These are phyloP conservation scores for Trogon surrucura DNA, from an alignment of 2,113 vertebrate genomes.

Conservation along the genomic window DNA sequence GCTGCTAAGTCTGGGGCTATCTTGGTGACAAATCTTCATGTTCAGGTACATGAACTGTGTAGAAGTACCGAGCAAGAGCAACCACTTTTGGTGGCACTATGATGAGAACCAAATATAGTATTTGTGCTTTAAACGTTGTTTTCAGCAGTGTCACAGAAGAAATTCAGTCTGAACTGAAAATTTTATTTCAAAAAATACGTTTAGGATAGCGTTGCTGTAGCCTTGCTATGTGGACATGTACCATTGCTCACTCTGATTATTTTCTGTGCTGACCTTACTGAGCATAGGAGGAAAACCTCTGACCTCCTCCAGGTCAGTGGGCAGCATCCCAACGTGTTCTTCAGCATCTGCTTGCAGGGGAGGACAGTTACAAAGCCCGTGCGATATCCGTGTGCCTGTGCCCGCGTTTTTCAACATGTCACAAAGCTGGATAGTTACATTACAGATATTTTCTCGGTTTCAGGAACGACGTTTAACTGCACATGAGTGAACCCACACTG, in stretches of 20 bases:
- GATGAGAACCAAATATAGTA: not conserved
- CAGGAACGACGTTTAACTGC: constrained; percentile 25
- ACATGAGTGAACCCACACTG: constrained; percentile 40
- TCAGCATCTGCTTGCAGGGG: not conserved
- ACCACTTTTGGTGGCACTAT: not conserved
- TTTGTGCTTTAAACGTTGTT: not conserved
- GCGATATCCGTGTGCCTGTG: not conserved
- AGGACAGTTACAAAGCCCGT: not conserved
- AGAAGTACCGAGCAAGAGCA: not conserved
- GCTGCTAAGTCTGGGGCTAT: not conserved
- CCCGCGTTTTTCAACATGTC: not conserved
- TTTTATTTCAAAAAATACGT: not conserved
- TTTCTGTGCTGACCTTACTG: not conserved
- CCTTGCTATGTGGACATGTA: not conserved
- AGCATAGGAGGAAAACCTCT: not conserved
- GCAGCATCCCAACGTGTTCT: not conserved
- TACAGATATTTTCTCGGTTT: not conserved
- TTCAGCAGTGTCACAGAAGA: not conserved
- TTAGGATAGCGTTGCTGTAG: not conserved
- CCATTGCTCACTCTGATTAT: not conserved
- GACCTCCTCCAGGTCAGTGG: not conserved
- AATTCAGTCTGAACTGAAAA: not conserved
- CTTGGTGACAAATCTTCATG: not conserved
- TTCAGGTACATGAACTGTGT: not conserved
- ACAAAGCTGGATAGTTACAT: not conserved